Percentiles rank a stretch among this genome's conserved stretches.
phyloP scores from a whole-genome alignment of 2,888 invertebrate genomes.

The Ischnura elegans region DNA sequence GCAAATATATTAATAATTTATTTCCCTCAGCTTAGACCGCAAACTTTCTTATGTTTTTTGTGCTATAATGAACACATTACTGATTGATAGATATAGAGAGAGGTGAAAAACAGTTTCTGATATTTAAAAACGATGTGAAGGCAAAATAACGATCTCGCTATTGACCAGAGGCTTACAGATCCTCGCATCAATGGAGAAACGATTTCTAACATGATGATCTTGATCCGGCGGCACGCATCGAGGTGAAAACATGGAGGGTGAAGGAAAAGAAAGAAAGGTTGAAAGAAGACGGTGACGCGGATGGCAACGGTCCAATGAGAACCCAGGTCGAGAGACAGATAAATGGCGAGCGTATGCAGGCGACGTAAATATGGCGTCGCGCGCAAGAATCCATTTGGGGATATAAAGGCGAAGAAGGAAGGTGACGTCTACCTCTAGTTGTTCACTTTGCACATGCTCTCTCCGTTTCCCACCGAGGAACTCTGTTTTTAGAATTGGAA shows the following conservation, averaged over 20 bases:
- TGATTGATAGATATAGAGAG: too few relatives aligned
- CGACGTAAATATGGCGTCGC: conserved; percentile 17
- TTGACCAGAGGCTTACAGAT: too few relatives aligned
- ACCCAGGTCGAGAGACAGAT: neutral
- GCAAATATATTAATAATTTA: too few relatives aligned
- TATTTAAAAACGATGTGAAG: too few relatives aligned
- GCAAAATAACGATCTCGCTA: too few relatives aligned
- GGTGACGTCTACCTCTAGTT: neutral
- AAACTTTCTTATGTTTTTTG: too few relatives aligned
- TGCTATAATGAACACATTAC: too few relatives aligned
- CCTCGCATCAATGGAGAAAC: too few relatives aligned
- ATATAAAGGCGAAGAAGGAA: neutral
- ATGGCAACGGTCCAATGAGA: conserved; percentile 28
- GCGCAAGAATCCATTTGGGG: conserved; percentile 36
- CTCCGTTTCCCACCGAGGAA: neutral
- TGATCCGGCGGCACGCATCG: neutral
- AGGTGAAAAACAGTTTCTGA: too few relatives aligned
- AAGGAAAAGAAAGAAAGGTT: neutral
- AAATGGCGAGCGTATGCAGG: conserved; percentile 21
- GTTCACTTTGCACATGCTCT: neutral
- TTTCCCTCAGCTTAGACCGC: too few relatives aligned
- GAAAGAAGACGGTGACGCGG: neutral
- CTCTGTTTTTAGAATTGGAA: neutral
- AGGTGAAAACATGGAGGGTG: neutral
- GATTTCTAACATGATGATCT: too few relatives aligned